These are phyloP conservation scores for Diorhabda sublineata DNA, from an alignment of 1,140 invertebrate species.

Conservation along the genomic window DNA sequence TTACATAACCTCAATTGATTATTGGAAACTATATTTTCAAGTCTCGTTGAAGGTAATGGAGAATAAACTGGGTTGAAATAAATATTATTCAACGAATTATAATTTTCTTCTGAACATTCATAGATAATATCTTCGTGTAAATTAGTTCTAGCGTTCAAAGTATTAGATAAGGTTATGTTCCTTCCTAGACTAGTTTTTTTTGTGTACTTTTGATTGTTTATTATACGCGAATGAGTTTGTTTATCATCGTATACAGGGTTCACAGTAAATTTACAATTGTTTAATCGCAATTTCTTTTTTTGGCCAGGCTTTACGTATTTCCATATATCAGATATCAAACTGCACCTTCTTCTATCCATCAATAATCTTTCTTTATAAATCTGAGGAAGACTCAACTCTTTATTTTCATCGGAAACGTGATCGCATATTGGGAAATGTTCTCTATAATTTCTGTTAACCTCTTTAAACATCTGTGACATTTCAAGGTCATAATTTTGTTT, in stretches of 20 bases:
- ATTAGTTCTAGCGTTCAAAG: conserved; percentile 39
- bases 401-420: conserved; percentile 1
- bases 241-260: conserved; percentile 29
- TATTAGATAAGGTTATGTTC: conserved; percentile 37
- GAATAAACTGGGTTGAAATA: conserved; percentile 43
- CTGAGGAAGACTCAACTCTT: conserved; percentile 15
- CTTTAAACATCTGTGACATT: conserved; percentile 29
- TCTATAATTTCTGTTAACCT: conserved; percentile 36
- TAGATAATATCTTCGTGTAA: conserved; percentile 42
- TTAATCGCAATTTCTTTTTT: conserved; percentile 20
- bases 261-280: conserved; percentile 34
- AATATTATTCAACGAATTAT: conserved; percentile 31
- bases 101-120: conserved; percentile 44
- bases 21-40: conserved; percentile 26
- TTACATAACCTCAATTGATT: conserved; percentile 21
- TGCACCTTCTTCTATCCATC: conserved; percentile 16
- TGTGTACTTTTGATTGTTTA: conserved; percentile 4
- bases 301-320: conserved; percentile 29
- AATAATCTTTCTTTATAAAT: conserved; percentile 35
- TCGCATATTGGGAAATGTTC: conserved; percentile 31
- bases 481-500: conserved; percentile 9
- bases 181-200: conserved; percentile 30
- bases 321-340: conserved; percentile 27
- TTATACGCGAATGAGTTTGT: not conserved
- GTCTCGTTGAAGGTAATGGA: conserved; percentile 12